Evolutionary conservation across 2,888 invertebrate genomes (phyloP).

Genomic region (Limnephilus marmoratus): DNA sequence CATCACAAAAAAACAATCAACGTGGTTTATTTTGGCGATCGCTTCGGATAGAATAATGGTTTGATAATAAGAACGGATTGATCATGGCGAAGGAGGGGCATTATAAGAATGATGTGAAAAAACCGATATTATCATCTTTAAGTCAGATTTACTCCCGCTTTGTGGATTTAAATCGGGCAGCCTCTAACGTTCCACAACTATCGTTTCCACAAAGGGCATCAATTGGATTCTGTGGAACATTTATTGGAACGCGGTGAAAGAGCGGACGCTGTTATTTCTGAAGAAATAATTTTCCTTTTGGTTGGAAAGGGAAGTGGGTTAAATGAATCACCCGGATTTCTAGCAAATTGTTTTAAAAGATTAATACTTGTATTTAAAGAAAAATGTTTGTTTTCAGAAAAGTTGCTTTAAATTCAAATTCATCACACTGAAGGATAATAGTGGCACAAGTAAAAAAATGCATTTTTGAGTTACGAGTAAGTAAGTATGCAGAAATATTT

Average conservation of each 20-base stretch:
- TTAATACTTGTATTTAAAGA: background rate
- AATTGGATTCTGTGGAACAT: constrained; percentile 58
- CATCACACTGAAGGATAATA: too few relatives aligned
- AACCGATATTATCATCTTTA: constrained; percentile 28
- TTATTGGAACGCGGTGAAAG: constrained; percentile 56
- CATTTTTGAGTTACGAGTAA: too few relatives aligned
- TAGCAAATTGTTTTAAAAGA: background rate
- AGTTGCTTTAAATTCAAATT: background rate
- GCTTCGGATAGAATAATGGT: background rate
- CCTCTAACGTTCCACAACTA: constrained; percentile 17
- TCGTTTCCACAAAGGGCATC: constrained; percentile 50
- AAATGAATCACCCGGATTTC: background rate
- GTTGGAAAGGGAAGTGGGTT: background rate
- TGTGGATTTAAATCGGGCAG: constrained; percentile 31
- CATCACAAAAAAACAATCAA: background rate
- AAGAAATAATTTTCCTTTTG: constrained; percentile 57
- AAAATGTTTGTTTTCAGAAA: background rate
- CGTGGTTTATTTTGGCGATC: background rate
- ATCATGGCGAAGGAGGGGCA: background rate
- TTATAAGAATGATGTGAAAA: constrained; percentile 7
- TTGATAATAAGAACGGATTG: constrained; percentile 11
- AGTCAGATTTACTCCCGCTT: constrained; percentile 32
- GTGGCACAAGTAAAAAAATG: too few relatives aligned
- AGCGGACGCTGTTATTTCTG: constrained; percentile 56
- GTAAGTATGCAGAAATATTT: too few relatives aligned